Base-by-base conservation (phyloP, 2,888 invertebrate genomes). In the Acronicta aceris region DNA sequence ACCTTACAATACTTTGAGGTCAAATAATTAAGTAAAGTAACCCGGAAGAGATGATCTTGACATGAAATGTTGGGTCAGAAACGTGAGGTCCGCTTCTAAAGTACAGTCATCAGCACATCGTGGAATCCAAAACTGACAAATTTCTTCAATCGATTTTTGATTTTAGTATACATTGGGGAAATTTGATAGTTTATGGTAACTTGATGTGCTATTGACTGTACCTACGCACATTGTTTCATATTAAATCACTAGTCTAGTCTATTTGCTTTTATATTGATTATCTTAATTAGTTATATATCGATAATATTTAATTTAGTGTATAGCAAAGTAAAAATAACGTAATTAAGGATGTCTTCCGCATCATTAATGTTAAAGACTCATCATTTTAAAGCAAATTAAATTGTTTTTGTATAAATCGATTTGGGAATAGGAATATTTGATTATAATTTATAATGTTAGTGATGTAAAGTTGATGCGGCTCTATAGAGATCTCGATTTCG, bases 21-120 rank as follows among this genome's bases (percentile, higher is more conserved):
- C 87, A 86, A 78, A 69, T 89, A 88, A 89, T 90, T 82, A 79
- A 78, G 83, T 87, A 87, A 81, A 82, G 60, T 72, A 55, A 87
- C 89, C 86, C 91, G 92, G 92, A 92, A 92, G 86, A 81, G 86
- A 81, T 77, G 77, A 63, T 83, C 71, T 77, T 59, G 71, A 83
- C 84, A 83, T 80, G 83, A 85, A 84, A 83, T 79, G 82, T 78
- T 84, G 84, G 79, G 72, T 84, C 79, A 61, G 81, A 81, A 79
- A 78, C 89, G 89, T 92, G 91, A 91, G 86, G 81, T 89, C 83
- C 86, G 78, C 70, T 48, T 77, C 70, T 71, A 74, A 71, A 48
- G 73, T 72, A n/a, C n/a, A n/a, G n/a, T n/a, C n/a, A n/a, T n/a
- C n/a, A n/a, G n/a, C n/a, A n/a, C n/a, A n/a, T n/a, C n/a, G n/a